A percentile compares a stretch with the other conserved stretches of the same genome.
Conservation (phyloP, 2,888 invertebrate species). For the Pandemis cinnamomeana region DNA sequence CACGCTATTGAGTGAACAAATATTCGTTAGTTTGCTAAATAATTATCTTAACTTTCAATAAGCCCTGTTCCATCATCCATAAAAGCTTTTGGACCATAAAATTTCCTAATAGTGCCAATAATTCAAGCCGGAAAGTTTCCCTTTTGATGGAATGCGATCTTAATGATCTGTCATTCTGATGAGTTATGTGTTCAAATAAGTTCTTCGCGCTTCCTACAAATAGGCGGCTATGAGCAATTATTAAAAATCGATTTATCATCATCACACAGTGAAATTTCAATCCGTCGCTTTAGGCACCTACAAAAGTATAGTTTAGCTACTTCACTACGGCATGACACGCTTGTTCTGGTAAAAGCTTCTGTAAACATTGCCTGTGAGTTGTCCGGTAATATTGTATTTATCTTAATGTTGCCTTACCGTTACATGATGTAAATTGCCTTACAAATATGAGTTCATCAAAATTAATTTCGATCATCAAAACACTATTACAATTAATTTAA, state of each 20-base stretch:
- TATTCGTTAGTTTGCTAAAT: slow-evolving; percentile 1
- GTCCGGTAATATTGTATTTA: not conserved
- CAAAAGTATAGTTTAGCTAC: slow-evolving; percentile 33
- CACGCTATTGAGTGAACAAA: not conserved
- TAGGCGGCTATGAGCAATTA: slow-evolving; percentile 46
- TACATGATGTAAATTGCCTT: not conserved
- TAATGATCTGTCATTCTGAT: slow-evolving; percentile 55
- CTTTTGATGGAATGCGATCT: slow-evolving; percentile 52
- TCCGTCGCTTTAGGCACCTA: slow-evolving; percentile 31
- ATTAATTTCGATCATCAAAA: slow-evolving; percentile 38
- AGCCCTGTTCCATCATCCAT: slow-evolving; percentile 18
- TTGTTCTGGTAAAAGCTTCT: slow-evolving; percentile 28
- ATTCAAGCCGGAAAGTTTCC: slow-evolving; percentile 47
- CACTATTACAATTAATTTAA: slow-evolving; percentile 34
- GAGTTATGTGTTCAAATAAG: slow-evolving; percentile 52
- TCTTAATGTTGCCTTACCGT: not conserved
- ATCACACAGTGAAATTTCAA: slow-evolving; percentile 38
- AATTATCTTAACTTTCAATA: slow-evolving; percentile 18
- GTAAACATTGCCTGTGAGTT: slow-evolving; percentile 19
- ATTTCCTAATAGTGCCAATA: slow-evolving; percentile 42
- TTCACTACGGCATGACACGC: slow-evolving; percentile 33
- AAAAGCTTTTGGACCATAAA: slow-evolving; percentile 27
- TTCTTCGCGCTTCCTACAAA: slow-evolving; percentile 47
- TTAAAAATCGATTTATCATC: slow-evolving; percentile 56
- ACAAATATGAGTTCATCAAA: slow-evolving; percentile 22